A percentile compares a stretch with the other conserved stretches of the same genome.
Evolutionary conservation across 2,888 invertebrate genomes (phyloP).

Genomic region (Drosophila kanekoi): DNA sequence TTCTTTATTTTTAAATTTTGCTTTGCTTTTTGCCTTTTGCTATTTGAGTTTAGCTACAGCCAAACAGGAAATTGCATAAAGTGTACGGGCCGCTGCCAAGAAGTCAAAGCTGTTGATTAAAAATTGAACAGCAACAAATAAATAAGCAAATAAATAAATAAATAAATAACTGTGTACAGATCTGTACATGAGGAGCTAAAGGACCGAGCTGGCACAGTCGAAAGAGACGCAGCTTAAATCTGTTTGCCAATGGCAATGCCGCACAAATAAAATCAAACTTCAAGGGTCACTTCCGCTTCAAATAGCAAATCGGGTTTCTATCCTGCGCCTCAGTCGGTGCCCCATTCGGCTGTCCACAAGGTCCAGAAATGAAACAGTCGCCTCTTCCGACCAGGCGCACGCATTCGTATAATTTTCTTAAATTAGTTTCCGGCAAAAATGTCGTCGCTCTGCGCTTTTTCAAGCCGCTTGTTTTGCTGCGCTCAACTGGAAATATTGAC

Average conservation of each 20-base stretch:
- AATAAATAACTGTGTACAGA: conserved; percentile 48
- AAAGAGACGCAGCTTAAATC: conserved; percentile 38
- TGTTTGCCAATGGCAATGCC: conserved; percentile 68
- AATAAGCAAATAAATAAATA: conserved; percentile 57
- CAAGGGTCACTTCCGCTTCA: conserved; percentile 80
- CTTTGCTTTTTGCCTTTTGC: conserved; percentile 34
- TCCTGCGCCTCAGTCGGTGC: conserved; percentile 27
- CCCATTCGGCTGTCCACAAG: conserved; percentile 27
- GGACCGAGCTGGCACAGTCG: neutral
- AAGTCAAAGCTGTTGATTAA: conserved; percentile 74
- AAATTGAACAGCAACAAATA: conserved; percentile 70
- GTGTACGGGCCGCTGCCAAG: conserved; percentile 70
- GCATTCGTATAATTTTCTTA: conserved; percentile 66
- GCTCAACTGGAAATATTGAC: conserved; percentile 75
- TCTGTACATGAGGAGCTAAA: conserved; percentile 10
- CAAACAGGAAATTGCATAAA: conserved; percentile 80
- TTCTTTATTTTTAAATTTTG: conserved; percentile 14
- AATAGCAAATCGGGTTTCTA: conserved; percentile 70
- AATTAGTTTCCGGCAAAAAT: conserved; percentile 75
- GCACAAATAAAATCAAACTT: conserved; percentile 79
- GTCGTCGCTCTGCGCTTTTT: conserved; percentile 52
- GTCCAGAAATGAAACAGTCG: conserved; percentile 56
- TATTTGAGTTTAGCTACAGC: conserved; percentile 59
- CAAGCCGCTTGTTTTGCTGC: conserved; percentile 64
- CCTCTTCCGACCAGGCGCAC: conserved; percentile 14